Conservation (phyloP, 2,797 vertebrate genomes). For the Spizella passerina region DNA sequence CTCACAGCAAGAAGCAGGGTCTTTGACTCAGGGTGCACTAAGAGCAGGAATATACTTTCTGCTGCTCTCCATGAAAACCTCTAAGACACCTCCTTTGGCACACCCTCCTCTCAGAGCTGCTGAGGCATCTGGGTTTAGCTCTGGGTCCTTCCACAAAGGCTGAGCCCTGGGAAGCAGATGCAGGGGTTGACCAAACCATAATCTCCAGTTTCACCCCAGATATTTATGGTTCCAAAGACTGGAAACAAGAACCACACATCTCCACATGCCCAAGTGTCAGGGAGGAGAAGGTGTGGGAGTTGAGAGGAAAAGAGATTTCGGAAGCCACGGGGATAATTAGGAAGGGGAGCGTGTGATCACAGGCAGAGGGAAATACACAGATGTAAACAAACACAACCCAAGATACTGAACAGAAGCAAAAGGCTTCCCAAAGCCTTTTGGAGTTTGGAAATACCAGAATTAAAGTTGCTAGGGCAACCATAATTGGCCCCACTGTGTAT, state of each 20-base stretch:
- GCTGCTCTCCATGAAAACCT: neutral
- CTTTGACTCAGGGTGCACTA: neutral
- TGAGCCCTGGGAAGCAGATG: neutral
- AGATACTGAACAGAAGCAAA: neutral
- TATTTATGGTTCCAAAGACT: neutral
- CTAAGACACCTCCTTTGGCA: neutral
- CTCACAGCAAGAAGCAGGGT: neutral
- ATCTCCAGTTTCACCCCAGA: neutral
- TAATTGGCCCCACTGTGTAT: neutral
- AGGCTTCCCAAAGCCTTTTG: neutral
- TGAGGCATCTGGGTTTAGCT: neutral
- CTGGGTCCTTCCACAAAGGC: neutral
- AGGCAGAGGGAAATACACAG: neutral
- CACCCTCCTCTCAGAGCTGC: neutral
- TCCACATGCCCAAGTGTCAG: neutral
- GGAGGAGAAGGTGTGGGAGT: neutral
- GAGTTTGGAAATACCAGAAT: neutral
- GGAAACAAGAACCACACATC: neutral
- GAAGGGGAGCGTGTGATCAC: neutral
- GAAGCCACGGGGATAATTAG: neutral
- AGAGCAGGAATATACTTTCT: neutral
- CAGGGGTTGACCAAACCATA: neutral
- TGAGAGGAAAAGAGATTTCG: neutral
- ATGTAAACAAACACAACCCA: neutral
- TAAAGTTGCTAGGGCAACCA: neutral